These are phyloP conservation scores for Parnassius apollo DNA, from an alignment of 2,888 invertebrate genomes.

Conservation along the genomic window DNA sequence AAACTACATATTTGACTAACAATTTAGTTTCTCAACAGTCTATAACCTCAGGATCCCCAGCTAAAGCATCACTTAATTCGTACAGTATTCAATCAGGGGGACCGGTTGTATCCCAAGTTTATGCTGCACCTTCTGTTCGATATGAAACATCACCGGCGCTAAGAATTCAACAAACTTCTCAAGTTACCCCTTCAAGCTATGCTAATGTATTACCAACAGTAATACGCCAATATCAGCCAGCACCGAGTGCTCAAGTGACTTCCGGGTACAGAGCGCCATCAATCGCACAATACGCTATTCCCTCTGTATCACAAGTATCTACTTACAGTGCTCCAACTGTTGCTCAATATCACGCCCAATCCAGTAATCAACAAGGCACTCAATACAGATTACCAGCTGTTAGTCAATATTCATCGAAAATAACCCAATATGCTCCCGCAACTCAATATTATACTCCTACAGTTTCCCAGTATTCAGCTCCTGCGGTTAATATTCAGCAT, in stretches of 20 bases:
- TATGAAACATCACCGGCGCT: conserved; percentile 64
- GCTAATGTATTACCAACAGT: conserved; percentile 26
- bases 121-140: conserved; percentile 57
- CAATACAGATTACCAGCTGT: conserved; percentile 31
- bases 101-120: conserved; percentile 75
- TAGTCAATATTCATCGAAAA: conserved; percentile 37
- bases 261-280: conserved; percentile 39
- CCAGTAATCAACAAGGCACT: conserved; percentile 30
- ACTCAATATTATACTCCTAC: conserved; percentile 11
- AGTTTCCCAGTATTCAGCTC: conserved; percentile 45
- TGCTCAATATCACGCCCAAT: conserved; percentile 35
- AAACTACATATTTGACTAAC: conserved; percentile 55
- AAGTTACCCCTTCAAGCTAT: conserved; percentile 37
- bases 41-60: conserved; percentile 51
- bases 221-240: conserved; percentile 47
- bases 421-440: conserved; percentile 40
- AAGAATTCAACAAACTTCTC: conserved; percentile 46
- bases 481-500: conserved; percentile 40
- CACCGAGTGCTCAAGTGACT: conserved; percentile 32
- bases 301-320: conserved; percentile 21
- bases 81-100: conserved; percentile 58
- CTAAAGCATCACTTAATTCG: conserved; percentile 69
- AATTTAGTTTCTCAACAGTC: conserved; percentile 59
- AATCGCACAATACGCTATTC: conserved; percentile 33
- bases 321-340: conserved; percentile 33